These are phyloP conservation scores for Trachelus stipa DNA, from an alignment of 2,888 invertebrate species.

Conservation along the genomic window DNA sequence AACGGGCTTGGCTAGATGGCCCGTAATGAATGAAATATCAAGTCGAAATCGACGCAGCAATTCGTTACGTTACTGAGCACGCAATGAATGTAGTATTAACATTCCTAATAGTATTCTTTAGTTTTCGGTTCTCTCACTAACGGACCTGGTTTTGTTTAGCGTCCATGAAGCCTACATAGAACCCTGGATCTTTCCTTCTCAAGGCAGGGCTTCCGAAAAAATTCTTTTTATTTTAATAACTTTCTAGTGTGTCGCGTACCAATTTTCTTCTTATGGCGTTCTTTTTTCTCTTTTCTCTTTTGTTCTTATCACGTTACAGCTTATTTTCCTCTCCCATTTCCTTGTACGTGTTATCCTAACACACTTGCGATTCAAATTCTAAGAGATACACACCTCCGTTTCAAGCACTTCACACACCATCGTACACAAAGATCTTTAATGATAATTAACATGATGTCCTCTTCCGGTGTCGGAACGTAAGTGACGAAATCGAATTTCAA, in stretches of 20 bases:
- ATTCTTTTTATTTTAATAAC: background rate
- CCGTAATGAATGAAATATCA: background rate
- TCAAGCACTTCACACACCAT: background rate
- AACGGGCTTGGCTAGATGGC: background rate
- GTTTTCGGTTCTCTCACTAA: background rate
- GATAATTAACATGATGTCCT: background rate
- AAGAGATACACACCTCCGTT: background rate
- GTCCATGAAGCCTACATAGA: background rate
- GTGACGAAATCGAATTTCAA: background rate
- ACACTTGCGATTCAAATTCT: background rate
- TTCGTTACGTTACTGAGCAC: conserved; percentile 14
- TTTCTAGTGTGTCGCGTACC: background rate
- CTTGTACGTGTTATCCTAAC: background rate
- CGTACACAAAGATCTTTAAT: background rate
- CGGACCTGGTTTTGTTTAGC: background rate
- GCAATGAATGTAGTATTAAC: conserved; percentile 30
- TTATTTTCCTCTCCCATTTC: background rate
- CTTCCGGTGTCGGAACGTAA: background rate
- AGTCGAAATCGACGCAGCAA: background rate
- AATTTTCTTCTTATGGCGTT: background rate
- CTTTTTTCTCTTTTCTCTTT: background rate
- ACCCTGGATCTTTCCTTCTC: background rate
- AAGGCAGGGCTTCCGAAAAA: background rate
- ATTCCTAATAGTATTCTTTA: conserved; percentile 28
- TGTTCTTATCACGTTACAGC: background rate